Evolutionary conservation across 2,888 invertebrate genomes (phyloP).

Genomic region (Frankliniella intonsa): DNA sequence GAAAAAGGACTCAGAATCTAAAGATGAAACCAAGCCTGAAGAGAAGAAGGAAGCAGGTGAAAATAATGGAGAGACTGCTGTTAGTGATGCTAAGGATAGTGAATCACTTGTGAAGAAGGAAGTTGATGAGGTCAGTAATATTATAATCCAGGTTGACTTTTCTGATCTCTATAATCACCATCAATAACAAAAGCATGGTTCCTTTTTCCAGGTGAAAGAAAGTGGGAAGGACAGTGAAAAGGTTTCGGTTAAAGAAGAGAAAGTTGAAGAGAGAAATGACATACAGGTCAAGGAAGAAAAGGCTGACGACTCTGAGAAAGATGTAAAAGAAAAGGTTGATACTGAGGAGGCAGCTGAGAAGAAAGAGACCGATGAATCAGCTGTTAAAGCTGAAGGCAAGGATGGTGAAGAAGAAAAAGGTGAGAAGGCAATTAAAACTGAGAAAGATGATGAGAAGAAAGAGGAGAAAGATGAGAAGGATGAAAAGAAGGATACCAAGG

Average conservation of each 20-base stretch:
- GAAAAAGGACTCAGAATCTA: conserved; percentile 43
- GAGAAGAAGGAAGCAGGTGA: conserved; percentile 35
- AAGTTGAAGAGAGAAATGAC: conserved; percentile 33
- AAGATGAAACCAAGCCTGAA: conserved; percentile 43
- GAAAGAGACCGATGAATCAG: conserved; percentile 37
- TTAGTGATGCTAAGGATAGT: conserved; percentile 47
- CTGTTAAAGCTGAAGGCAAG: conserved; percentile 41
- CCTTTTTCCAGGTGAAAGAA: conserved; percentile 37
- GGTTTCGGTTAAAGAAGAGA: conserved; percentile 32
- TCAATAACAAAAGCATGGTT: conserved; percentile 37
- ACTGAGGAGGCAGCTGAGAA: conserved; percentile 35
- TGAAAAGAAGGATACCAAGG: not conserved
- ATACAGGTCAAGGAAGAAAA: conserved; percentile 35
- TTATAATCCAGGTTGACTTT: not conserved
- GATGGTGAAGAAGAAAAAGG: conserved; percentile 50
- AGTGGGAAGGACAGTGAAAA: conserved; percentile 39
- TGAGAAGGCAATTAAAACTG: conserved; percentile 46
- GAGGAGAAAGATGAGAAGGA: conserved; percentile 46
- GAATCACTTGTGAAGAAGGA: conserved; percentile 43
- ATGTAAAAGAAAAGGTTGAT: conserved; percentile 36
- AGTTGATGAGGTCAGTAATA: conserved; percentile 44
- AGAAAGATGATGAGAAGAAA: conserved; percentile 44
- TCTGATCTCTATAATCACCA: not conserved
- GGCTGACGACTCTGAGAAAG: conserved; percentile 32
- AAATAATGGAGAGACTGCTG: conserved; percentile 42